Evolutionary conservation across 2,888 invertebrate genomes (phyloP).

Genomic region (Drosophila anomelani): DNA sequence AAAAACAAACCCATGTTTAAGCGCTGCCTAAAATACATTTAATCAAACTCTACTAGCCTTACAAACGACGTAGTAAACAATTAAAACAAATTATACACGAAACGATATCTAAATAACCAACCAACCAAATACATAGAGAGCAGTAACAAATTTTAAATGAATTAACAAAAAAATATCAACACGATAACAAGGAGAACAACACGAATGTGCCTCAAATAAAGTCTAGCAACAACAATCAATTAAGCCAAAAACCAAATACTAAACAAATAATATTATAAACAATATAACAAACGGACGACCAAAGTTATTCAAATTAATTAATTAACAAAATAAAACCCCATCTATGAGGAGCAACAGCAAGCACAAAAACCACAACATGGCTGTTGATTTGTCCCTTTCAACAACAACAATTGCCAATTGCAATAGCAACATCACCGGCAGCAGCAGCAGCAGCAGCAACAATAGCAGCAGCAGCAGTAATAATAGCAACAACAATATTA

Average conservation of each 20-base stretch:
- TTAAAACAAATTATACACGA: slow-evolving; percentile 17
- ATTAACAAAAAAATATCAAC: slow-evolving; percentile 29
- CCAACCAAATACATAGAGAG: neutral
- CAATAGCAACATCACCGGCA: slow-evolving; percentile 57
- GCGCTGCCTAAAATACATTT: slow-evolving; percentile 39
- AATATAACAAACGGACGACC: slow-evolving; percentile 4
- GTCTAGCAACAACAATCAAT: slow-evolving; percentile 44
- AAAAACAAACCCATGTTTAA: slow-evolving; percentile 24
- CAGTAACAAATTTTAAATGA: slow-evolving; percentile 1
- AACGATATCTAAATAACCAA: slow-evolving; percentile 4
- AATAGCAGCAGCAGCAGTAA: slow-evolving; percentile 5
- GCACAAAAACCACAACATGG: slow-evolving; percentile 59
- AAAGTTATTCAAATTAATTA: slow-evolving; percentile 1
- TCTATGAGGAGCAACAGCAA: slow-evolving; percentile 62
- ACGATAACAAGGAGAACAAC: slow-evolving; percentile 42
- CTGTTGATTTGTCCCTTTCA: slow-evolving; percentile 77
- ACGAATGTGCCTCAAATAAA: slow-evolving; percentile 70
- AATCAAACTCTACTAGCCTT: slow-evolving; percentile 45
- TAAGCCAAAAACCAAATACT: slow-evolving; percentile 27
- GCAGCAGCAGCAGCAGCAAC: slow-evolving; percentile 23
- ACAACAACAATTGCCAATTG: slow-evolving; percentile 66
- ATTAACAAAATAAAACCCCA: slow-evolving; percentile 17
- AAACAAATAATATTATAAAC: neutral
- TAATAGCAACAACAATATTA: slow-evolving; percentile 5
- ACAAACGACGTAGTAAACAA: slow-evolving; percentile 28